Base-by-base conservation (phyloP, 2,888 invertebrate genomes). In the Formica aserva region DNA sequence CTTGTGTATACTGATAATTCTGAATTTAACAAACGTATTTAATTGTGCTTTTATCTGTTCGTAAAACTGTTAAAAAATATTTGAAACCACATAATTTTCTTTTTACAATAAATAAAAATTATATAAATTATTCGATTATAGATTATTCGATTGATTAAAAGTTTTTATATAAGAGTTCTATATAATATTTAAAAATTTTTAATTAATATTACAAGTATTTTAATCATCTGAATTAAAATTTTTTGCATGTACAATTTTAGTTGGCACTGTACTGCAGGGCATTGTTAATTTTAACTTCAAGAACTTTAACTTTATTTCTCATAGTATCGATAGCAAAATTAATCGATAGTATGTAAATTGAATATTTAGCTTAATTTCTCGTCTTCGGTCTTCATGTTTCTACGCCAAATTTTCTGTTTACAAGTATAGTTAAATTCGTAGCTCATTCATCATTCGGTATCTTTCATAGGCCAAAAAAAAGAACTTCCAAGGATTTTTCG, bases 351-450 rank as follows among this genome's bases (percentile, higher is more conserved):
- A 15, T 8, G 3, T 55, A 5, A 38, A 38, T 67, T 38, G 15
- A 55, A 67, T 41, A 67, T 77, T 41, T 38, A 35, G 29, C 38
- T 77, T 55, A 38, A 38, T 67, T 55, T 32, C 32, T 9, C 18
- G 22, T 81, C 2, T 76, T 38, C 2, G 8, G 22, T 81, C 2
- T 76, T 38, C n/a, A 1, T 15, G 26, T 8, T 38, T n/a, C 13
- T 66, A 48, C 3, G 38, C 26, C 1, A 67, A 77, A 77, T 77
- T 77, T 65, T 77, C 38, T 41, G 55, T 55, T 35, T 9, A 29
- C 9, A 76, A 63, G 22, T 67, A 77, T 77, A 67, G 77, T 77
- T 66, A 77, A 77, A 67, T 77, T 77, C 11, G 29, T 55, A 29
- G 4, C 67, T 26, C n/a, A 52, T 38, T 67, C 77, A 26, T 67